phyloP scores from a whole-genome alignment of 1,140 invertebrate species.

The Drosophila virilis region DNA sequence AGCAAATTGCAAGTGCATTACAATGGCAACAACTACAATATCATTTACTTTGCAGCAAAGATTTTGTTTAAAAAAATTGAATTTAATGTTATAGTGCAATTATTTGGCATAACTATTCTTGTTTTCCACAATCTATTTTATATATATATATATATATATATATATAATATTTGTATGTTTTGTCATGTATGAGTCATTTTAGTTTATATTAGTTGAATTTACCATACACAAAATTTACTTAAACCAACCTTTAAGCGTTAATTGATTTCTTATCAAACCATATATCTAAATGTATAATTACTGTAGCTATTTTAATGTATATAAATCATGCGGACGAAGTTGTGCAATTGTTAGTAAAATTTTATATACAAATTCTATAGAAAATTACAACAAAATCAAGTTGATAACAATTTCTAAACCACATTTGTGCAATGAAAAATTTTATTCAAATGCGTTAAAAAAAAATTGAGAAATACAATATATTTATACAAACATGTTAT shows the following conservation, averaged over 20 bases:
- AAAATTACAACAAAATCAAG: conserved; percentile 47
- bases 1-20: conserved; percentile 7
- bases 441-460: conserved; percentile 53
- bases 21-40: conserved; percentile 25
- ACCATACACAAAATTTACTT: conserved; percentile 59
- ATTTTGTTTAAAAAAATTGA: conserved; percentile 58
- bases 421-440: conserved; percentile 55
- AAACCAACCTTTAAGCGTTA: conserved; percentile 46
- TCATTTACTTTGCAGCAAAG: conserved; percentile 61
- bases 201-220: conserved; percentile 78
- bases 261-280: conserved; percentile 58
- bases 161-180: conserved; percentile 13
- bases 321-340: conserved; percentile 70
- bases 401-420: conserved; percentile 40
- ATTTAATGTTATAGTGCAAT: conserved; percentile 69
- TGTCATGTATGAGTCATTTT: conserved; percentile 64
- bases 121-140: conserved; percentile 36
- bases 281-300: conserved; percentile 41
- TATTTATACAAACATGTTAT: conserved; percentile 43
- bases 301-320: conserved; percentile 60
- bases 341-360: conserved; percentile 79
- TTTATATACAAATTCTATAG: conserved; percentile 53
- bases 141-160: conserved; percentile 2
- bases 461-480: conserved; percentile 34
- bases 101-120: conserved; percentile 61